Evolutionary conservation across 2,797 vertebrate species (phyloP), one percentile per base, ranked within the genome.

Genomic region (Typhlichthys subterraneus): DNA sequence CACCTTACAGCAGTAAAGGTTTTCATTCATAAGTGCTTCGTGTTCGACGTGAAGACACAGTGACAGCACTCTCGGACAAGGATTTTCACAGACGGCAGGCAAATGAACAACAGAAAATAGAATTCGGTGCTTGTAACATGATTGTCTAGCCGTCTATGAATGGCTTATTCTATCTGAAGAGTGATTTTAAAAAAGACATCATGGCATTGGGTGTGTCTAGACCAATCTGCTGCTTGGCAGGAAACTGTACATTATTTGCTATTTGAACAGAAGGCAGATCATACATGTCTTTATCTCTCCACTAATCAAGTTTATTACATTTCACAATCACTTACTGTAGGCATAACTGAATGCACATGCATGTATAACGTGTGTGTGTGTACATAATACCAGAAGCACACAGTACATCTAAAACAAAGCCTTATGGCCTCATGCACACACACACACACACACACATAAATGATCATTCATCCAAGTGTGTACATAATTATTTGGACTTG

Each of bases 171-270:
- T 38, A 38, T 38, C 7, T 38, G 33, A 68, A 19, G 67, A 29
- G 45, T 59, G 57, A 78, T 67, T 78, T 73, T 3, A 23, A 23
- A 15, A 47, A 60, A 58, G 51, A 38, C 60, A 63, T 75, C 15
- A 3, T 13, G 54, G 69, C 67, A 77, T 59, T 48, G 64, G 57
- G 19, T 29, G 2, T 17, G 63, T 82, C 75, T 60, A 31, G 42
- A 64, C 78, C 79, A 81, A 71, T 87, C 83, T 85, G 77, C 79
- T 85, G 84, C 70, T 81, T 88, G 84, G 82, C 86, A 84, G 70
- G 66, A 61, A 70, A 62, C 67, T 76, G 73, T 69, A 19, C 19
- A 19, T 2, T 19, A 74, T 59, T 66, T 69, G 80, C 72, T 79
- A 79, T 79, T 78, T 72, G 80, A 85, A 78, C 84, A 86, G 83